These are phyloP conservation scores for Hylaeus anthracinus DNA, from an alignment of 1,140 invertebrate species.

Conservation along the genomic window DNA sequence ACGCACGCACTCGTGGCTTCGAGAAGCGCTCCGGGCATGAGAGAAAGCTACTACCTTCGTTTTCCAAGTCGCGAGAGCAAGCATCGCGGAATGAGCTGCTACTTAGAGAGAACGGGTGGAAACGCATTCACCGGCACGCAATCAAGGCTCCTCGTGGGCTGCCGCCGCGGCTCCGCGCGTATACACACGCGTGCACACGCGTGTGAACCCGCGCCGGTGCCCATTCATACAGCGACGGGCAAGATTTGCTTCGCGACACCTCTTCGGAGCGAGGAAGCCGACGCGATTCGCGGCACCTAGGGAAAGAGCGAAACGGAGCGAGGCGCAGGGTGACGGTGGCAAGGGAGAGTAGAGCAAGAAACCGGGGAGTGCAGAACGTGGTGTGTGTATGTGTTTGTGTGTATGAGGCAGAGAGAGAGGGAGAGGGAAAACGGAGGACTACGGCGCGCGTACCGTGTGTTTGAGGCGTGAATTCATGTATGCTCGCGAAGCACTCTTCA, in stretches of 20 bases:
- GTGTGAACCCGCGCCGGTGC: not conserved
- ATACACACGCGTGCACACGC: not conserved
- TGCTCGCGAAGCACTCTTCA: slow-evolving; percentile 77
- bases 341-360: not conserved
- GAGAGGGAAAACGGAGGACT: slow-evolving; percentile 37
- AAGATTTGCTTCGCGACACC: slow-evolving; percentile 45
- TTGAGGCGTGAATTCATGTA: slow-evolving; percentile 76
- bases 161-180: slow-evolving; percentile 13
- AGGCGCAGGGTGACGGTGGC: slow-evolving; percentile 8
- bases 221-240: slow-evolving; percentile 23
- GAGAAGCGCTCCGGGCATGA: slow-evolving; percentile 11
- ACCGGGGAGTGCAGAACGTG: not conserved
- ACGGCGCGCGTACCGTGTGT: slow-evolving; percentile 57
- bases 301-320: slow-evolving; percentile 5
- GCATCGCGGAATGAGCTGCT: slow-evolving; percentile 73
- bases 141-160: slow-evolving; percentile 59
- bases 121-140: slow-evolving; percentile 72
- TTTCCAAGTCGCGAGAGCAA: slow-evolving; percentile 53
- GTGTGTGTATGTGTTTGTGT: too few relatives aligned
- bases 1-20: slow-evolving; percentile 16
- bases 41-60: slow-evolving; percentile 33
- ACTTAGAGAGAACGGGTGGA: slow-evolving; percentile 72
- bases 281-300: not conserved
- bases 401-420: not conserved
- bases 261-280: slow-evolving; percentile 2